Evolutionary conservation across 2,888 invertebrate genomes (phyloP).

Genomic region (Hydrotaea cyrtoneurina): DNA sequence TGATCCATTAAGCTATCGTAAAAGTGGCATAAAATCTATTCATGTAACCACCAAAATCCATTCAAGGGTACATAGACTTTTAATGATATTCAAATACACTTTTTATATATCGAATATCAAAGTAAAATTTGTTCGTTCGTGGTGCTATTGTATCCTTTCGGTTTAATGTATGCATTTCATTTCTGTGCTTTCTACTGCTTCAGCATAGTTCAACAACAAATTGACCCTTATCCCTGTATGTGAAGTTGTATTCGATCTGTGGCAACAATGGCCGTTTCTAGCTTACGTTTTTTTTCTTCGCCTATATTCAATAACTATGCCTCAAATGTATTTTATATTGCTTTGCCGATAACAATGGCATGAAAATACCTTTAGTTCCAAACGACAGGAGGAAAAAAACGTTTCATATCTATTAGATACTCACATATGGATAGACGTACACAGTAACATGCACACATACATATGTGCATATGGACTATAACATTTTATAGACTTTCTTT

Average conservation of each 20-base stretch:
- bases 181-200: neutral
- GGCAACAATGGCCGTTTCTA: neutral
- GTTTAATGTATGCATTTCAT: conserved; percentile 46
- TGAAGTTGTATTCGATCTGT: conserved; percentile 20
- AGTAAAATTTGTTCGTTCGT: conserved; percentile 1
- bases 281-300: neutral
- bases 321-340: conserved; percentile 16
- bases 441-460: no score
- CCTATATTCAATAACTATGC: conserved; percentile 43
- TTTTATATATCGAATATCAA: no score
- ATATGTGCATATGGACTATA: conserved; percentile 64
- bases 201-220: conserved; percentile 16
- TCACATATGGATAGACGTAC: neutral
- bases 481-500: conserved; percentile 69
- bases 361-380: conserved; percentile 23
- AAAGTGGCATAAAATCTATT: no score
- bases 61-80: neutral
- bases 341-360: conserved; percentile 33
- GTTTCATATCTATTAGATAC: neutral
- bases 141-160: conserved; percentile 29
- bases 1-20: no score
- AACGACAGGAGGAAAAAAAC: neutral
- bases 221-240: conserved; percentile 45
- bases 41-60: no score
- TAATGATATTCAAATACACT: neutral